phyloP scores from a whole-genome alignment of 1,140 invertebrate genomes.

The Sitophilus oryzae region DNA sequence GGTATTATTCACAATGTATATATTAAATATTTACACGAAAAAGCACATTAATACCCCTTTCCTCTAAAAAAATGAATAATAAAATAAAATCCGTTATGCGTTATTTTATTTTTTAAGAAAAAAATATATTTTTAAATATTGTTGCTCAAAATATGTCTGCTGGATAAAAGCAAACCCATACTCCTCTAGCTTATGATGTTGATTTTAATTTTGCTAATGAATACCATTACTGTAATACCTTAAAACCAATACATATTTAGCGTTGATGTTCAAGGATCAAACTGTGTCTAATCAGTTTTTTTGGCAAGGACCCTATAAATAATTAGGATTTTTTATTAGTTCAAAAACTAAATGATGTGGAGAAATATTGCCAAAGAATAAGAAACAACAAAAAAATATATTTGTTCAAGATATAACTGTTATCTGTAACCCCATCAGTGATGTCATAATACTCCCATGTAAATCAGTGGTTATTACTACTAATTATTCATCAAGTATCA shows the following conservation, averaged over 20 bases:
- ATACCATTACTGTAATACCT: conserved; percentile 3
- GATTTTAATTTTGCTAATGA: conserved; percentile 5
- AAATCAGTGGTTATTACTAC: conserved; percentile 4
- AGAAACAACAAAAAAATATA: neutral
- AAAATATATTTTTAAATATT: conserved; percentile 5
- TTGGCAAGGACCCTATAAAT: neutral
- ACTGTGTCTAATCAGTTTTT: conserved; percentile 2
- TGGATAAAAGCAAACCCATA: neutral
- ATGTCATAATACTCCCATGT: neutral
- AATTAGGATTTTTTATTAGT: neutral
- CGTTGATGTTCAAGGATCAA: conserved; percentile 1
- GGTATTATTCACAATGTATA: conserved; percentile 4
- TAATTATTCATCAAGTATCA: neutral
- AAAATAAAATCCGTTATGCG: neutral
- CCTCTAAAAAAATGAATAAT: neutral
- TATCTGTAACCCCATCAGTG: neutral
- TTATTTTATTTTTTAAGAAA: conserved; percentile 2
- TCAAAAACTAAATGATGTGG: conserved; percentile 1
- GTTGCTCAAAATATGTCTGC: conserved; percentile 12
- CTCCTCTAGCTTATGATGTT: conserved; percentile 7
- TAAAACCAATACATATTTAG: conserved; percentile 4
- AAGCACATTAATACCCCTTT: neutral
- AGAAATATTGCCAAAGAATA: conserved; percentile 15
- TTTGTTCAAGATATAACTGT: neutral
- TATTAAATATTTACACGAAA: neutral